phyloP scores from a whole-genome alignment of 2,797 vertebrate species.

The Sus cebifrons region DNA sequence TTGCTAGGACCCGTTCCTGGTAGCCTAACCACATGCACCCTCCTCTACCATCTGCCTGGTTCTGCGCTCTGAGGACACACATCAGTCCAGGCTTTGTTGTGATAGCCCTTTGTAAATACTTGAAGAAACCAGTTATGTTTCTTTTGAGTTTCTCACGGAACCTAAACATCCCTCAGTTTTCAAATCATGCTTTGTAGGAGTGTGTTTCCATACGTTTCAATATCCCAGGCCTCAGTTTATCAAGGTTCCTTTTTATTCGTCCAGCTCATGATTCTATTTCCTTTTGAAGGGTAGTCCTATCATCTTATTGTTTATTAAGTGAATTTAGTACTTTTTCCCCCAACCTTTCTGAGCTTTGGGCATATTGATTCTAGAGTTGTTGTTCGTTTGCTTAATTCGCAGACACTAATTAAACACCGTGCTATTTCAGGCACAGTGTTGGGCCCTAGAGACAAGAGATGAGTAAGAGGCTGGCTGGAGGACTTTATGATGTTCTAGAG shows the following conservation, averaged over 20 bases:
- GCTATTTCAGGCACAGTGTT: background rate
- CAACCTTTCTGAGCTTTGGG: background rate
- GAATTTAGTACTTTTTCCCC: constrained; percentile 12
- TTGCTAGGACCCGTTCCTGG: background rate
- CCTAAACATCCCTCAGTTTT: background rate
- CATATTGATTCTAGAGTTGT: background rate
- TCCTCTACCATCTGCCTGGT: background rate
- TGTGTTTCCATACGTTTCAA: background rate
- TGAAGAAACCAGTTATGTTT: background rate
- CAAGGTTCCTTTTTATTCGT: background rate
- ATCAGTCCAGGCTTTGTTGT: background rate
- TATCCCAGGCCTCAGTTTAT: background rate
- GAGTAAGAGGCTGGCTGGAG: background rate
- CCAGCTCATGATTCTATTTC: background rate
- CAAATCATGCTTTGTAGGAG: background rate
- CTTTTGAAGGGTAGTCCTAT: background rate
- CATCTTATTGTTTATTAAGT: constrained; percentile 1
- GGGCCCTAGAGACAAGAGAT: background rate
- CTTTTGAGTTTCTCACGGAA: background rate
- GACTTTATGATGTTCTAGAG: constrained; percentile 47
- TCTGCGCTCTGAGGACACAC: background rate
- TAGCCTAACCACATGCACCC: background rate
- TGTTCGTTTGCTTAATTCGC: background rate
- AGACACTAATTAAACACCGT: background rate
- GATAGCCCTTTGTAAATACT: background rate